These are phyloP conservation scores for Phyllostomus hastatus DNA, from an alignment of 2,113 vertebrate species.

Conservation along the genomic window DNA sequence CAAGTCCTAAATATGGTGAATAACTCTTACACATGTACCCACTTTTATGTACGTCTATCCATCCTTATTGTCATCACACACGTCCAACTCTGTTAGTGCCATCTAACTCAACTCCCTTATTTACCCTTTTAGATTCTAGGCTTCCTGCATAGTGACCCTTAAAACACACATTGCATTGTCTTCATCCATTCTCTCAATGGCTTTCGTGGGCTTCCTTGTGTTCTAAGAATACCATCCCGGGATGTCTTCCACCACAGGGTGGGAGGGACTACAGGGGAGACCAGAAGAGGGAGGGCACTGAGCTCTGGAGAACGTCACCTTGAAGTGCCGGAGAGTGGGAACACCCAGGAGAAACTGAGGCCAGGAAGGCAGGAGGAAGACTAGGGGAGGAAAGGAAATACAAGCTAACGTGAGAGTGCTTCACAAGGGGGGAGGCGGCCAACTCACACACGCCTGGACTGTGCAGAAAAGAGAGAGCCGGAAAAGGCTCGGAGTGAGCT, in stretches of 20 bases:
- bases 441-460: too few relatives aligned
- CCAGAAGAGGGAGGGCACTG: not conserved
- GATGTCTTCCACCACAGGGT: not conserved
- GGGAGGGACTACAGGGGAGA: not conserved
- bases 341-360: not conserved
- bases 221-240: not conserved
- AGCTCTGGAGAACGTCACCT: not conserved
- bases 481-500: fast-evolving
- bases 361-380: not conserved
- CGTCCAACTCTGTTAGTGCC: not conserved
- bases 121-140: not conserved
- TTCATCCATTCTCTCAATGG: too few relatives aligned
- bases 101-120: not conserved
- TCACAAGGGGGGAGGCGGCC: fast-evolving
- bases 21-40: not conserved
- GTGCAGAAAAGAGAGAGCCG: not conserved
- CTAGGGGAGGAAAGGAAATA: not conserved
- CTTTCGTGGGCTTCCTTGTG: not conserved
- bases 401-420: not conserved
- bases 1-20: not conserved
- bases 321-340: not conserved
- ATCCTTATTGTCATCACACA: not conserved
- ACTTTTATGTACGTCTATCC: too few relatives aligned
- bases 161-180: not conserved
- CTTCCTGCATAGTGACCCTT: not conserved